Conservation (phyloP, 2,797 vertebrate species). For the Halcyon chelicuti region DNA sequence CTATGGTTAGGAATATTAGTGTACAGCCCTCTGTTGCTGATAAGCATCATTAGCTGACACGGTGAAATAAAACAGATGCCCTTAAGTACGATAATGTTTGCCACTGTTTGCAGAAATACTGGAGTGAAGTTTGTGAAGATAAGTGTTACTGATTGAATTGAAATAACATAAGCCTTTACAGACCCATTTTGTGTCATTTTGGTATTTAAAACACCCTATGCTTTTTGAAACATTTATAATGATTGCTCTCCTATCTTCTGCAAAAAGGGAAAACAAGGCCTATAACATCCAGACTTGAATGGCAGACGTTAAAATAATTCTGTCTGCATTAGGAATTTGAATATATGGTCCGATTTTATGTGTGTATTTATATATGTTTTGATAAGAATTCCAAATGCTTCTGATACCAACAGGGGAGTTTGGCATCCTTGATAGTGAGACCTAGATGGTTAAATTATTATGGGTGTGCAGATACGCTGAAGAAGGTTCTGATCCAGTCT, state of each 20-base stretch:
- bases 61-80: slow-evolving; percentile 56
- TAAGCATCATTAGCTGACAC: slow-evolving; percentile 17
- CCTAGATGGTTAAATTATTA: not conserved
- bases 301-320: not conserved
- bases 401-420: not conserved
- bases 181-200: not conserved
- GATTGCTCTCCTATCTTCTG: not conserved
- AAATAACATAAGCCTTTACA: not conserved
- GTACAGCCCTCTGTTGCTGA: not conserved
- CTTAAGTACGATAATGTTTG: slow-evolving; percentile 2
- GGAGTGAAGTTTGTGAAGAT: slow-evolving; percentile 14
- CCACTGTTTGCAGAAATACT: slow-evolving; percentile 13
- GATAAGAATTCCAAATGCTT: not conserved
- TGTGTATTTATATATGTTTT: not conserved
- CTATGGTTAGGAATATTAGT: not conserved
- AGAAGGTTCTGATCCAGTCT: not conserved
- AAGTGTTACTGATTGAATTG: not conserved
- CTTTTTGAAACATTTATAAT: not conserved
- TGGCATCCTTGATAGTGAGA: not conserved
- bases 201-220: not conserved
- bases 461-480: not conserved
- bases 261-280: not conserved
- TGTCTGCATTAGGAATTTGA: not conserved
- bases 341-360: not conserved
- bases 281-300: not conserved